Percentiles rank a stretch among this genome's conserved stretches.
Evolutionary conservation across 2,797 vertebrate species (phyloP).

Genomic region (Falco rusticolus): DNA sequence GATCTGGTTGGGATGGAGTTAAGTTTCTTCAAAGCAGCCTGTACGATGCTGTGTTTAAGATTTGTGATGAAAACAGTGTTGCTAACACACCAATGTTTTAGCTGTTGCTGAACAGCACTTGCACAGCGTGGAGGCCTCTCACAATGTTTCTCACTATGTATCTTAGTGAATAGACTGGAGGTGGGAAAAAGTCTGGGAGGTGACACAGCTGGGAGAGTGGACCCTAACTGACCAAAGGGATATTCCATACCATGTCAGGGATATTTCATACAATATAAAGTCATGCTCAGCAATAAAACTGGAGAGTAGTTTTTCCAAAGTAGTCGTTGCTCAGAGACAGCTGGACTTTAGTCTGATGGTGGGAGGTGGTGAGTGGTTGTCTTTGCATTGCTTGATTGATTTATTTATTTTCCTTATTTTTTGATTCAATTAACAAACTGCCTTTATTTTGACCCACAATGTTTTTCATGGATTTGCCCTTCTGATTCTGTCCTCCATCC

Average conservation of each 20-base stretch:
- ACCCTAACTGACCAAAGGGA: background rate
- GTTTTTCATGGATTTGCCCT: background rate
- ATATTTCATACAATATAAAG: background rate
- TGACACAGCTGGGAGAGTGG: background rate
- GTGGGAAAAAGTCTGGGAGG: background rate
- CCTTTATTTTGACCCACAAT: background rate
- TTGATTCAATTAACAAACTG: background rate
- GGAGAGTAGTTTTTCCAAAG: background rate
- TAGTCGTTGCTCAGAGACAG: background rate
- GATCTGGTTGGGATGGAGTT: background rate
- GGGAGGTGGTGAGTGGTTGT: background rate
- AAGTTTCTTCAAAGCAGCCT: background rate
- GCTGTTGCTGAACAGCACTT: background rate
- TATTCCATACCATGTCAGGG: background rate
- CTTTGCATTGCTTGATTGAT: background rate
- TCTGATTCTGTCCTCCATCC: background rate
- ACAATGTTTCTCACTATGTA: background rate
- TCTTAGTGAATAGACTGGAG: background rate
- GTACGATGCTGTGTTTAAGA: background rate
- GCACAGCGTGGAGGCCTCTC: background rate
- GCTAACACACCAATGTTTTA: background rate
- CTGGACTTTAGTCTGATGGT: background rate
- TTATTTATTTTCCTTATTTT: rapidly evolving
- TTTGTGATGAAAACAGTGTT: background rate
- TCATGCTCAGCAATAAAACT: background rate